Percentiles rank a stretch among this genome's conserved stretches.
These are phyloP conservation scores for Cepaea hortensis DNA, from an alignment of 2,888 invertebrate genomes.

Conservation along the genomic window DNA sequence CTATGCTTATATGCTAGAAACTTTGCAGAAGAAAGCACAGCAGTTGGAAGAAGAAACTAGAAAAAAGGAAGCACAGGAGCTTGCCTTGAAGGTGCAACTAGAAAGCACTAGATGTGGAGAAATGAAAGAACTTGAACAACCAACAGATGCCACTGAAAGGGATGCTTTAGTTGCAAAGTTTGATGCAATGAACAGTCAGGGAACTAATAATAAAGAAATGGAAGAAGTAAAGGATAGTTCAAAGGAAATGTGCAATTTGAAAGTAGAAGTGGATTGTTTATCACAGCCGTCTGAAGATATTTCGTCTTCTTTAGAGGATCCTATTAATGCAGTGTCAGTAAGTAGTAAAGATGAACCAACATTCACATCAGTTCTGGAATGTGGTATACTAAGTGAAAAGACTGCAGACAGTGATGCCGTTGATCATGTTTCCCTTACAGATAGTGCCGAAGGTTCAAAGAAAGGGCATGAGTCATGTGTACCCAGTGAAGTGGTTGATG, in stretches of 20 bases:
- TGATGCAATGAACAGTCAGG: background rate
- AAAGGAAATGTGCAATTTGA: background rate
- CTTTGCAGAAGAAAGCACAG: slow-evolving; percentile 43
- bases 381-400: background rate
- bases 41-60: slow-evolving; percentile 41
- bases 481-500: background rate
- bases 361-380: background rate
- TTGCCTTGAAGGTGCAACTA: background rate
- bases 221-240: background rate
- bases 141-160: background rate
- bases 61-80: slow-evolving; percentile 15
- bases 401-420: background rate
- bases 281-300: background rate
- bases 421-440: background rate
- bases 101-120: background rate
- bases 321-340: background rate
- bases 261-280: background rate
- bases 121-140: background rate
- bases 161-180: background rate
- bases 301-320: background rate
- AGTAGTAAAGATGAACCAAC: background rate
- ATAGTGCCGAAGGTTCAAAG: background rate
- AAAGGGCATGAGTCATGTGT: background rate
- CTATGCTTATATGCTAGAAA: slow-evolving; percentile 34
- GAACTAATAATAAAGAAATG: background rate